Base-by-base conservation (phyloP, 1,140 invertebrate genomes). In the Trichonephila inaurata region DNA sequence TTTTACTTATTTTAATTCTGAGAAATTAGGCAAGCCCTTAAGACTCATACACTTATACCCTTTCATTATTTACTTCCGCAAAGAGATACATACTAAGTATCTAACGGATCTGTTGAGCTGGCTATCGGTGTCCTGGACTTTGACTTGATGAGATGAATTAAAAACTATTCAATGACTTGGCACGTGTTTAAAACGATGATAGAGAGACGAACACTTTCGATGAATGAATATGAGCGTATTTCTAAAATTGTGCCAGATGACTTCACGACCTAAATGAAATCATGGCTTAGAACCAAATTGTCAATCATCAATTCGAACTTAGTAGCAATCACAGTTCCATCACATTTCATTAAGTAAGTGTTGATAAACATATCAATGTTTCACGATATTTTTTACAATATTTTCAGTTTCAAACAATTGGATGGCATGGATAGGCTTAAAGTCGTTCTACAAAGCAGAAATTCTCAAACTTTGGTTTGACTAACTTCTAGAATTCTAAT, bases 21-120 rank as follows among this genome's bases (percentile, higher is more conserved):
- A 28, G n/a, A 69, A 69, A 69, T 24, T 24, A 33, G 72, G 72
- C 72, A 77, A 77, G 72, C 33, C 72, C 72, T 77, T 77, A 24
- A 33, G 33, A 77, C 72, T 40, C 28, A 64, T 64, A 51, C 51
- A 51, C 51, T 51, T 64, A 19, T 21, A 18, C 72, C 28, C 72
- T 40, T 77, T 19, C 28, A 33, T 4, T 77, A 40, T 77, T 77
- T 40, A 77, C 72, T 77, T 77, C 72, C 72, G 24, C 24, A 40
- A 40, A 19, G 72, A 77, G 72, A 77, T 77, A 40, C 66, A 40
- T 19, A 40, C 33, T 40, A 12, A 40, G 72, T 40, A 19, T 77
- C 28, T 19, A 77, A 19, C 69, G 28, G 10, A 18, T 28, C 6
- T 16, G 33, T 19, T 40, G 72, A 64, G 62, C 16, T 64, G 4